Evolutionary conservation across 1,140 invertebrate species (phyloP), one percentile per base, ranked within the genome.

Genomic region (Tetraneura akinire): DNA sequence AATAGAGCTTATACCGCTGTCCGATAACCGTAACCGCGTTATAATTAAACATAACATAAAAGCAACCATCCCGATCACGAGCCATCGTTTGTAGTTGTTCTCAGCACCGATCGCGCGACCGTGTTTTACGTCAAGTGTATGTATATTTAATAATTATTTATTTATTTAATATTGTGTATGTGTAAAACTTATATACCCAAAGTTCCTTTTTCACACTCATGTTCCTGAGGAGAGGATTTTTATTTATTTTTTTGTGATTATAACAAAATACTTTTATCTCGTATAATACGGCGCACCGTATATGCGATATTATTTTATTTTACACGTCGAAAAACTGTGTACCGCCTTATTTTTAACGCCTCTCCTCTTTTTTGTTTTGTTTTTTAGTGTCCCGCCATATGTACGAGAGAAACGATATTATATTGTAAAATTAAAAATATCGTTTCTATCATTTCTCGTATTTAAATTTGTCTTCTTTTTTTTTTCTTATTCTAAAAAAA

Each of bases 121-220:
- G 21, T 13, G 9, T n/a, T 14, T 23, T 32, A 32, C 60, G 60
- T 51, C 23, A 11, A 29, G 68, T 70, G 68, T 49, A 49, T 49
- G 68, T 70, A 70, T 70, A 29, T 70, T 37, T 45, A 2, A 37
- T 0, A 21, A 74, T 57, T 74, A 74, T 55, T 71, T 18, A 53
- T 53, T 73, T 21, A 49, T 37, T 73, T 42, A 55, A 74, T 55
- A 55, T 55, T 74, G 68, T 70, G 42, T 74, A 74, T 74, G 68
- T 70, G 42, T 70, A 68, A 45, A 68, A 68, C 64, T 78, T 11
- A 37, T 11, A 37, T 37, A 78, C 73, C 73, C 73, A 78, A 78
- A 78, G 73, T 78, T 78, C 73, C 73, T 78, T 60, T 78, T 60
- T 29, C 55, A 60, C 73, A 78, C 73, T 78, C n/a, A 78, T 78